These are phyloP conservation scores for Eciton burchellii DNA, from an alignment of 1,140 invertebrate species.

Conservation along the genomic window DNA sequence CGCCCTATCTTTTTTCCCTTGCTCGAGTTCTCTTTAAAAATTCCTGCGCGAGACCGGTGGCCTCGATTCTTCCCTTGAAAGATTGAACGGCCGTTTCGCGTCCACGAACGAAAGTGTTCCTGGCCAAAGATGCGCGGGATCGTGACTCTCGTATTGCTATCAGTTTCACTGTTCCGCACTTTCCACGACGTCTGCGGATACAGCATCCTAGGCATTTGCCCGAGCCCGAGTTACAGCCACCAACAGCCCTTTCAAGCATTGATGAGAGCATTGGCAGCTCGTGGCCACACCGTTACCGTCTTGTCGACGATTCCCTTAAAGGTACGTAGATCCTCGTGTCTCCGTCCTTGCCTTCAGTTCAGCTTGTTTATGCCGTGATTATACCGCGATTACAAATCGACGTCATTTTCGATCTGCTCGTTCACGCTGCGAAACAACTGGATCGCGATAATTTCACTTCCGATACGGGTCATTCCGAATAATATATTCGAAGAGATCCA, in stretches of 20 bases:
- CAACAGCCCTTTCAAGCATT: slow-evolving; percentile 87
- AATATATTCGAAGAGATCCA: no score
- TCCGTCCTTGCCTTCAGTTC: background rate
- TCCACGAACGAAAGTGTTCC: slow-evolving; percentile 32
- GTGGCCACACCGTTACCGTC: slow-evolving; percentile 87
- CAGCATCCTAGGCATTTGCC: slow-evolving; percentile 84
- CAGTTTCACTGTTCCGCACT: slow-evolving; percentile 45
- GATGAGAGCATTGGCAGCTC: slow-evolving; percentile 86
- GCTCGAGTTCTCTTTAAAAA: slow-evolving; percentile 44
- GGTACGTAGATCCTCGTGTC: slow-evolving; percentile 64
- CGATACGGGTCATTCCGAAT: no score
- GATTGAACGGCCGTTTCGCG: slow-evolving; percentile 62
- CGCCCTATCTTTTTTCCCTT: slow-evolving; percentile 21
- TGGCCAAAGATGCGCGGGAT: slow-evolving; percentile 43
- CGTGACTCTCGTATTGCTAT: slow-evolving; percentile 45
- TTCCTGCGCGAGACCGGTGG: slow-evolving; percentile 47
- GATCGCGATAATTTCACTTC: no score
- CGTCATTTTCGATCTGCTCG: no score
- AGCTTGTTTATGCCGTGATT: background rate
- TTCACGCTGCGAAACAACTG: no score
- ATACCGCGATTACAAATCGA: no score
- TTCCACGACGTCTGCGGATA: slow-evolving; percentile 63
- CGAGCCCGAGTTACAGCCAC: slow-evolving; percentile 87
- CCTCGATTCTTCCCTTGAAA: slow-evolving; percentile 65
- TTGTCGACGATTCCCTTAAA: slow-evolving; percentile 86